Percentiles rank a stretch among this genome's conserved stretches.
These are phyloP conservation scores for Pangasianodon hypophthalmus DNA, from an alignment of 2,113 vertebrate species.

Conservation along the genomic window DNA sequence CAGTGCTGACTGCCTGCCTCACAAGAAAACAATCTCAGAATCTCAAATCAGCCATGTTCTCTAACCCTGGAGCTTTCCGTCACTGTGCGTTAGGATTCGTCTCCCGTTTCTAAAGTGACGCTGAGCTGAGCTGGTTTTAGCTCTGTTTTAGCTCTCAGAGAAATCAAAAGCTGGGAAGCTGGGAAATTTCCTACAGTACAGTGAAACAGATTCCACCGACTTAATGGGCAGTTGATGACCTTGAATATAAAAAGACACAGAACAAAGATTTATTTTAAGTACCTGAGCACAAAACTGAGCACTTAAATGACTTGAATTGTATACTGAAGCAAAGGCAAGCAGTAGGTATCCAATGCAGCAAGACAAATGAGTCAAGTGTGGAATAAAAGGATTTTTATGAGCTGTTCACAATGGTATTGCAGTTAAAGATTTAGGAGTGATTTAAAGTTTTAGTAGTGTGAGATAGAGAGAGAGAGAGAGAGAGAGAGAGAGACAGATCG, in stretches of 20 bases:
- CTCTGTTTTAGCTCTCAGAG: slow-evolving; percentile 19
- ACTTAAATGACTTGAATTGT: neutral
- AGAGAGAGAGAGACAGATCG: neutral
- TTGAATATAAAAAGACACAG: slow-evolving; percentile 14
- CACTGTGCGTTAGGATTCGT: neutral
- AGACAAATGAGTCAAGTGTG: neutral
- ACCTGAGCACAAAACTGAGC: neutral
- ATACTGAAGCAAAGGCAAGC: neutral
- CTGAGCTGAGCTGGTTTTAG: neutral
- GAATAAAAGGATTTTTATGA: neutral
- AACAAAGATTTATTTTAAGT: slow-evolving; percentile 1
- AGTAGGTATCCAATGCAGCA: neutral
- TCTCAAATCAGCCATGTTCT: slow-evolving; percentile 59
- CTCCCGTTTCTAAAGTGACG: neutral
- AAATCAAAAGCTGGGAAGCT: slow-evolving; percentile 32
- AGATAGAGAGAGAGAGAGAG: neutral
- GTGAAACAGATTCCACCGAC: slow-evolving; percentile 18
- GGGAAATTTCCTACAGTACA: neutral
- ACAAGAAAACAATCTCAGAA: slow-evolving; percentile 63
- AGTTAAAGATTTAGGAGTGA: slow-evolving; percentile 5
- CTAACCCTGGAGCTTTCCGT: slow-evolving; percentile 63
- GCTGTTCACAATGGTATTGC: neutral
- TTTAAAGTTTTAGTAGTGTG: neutral
- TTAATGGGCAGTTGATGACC: slow-evolving; percentile 19
- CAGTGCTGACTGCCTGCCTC: slow-evolving; percentile 70